These are phyloP conservation scores for Coremacera marginata DNA, from an alignment of 2,888 invertebrate species.

Conservation along the genomic window DNA sequence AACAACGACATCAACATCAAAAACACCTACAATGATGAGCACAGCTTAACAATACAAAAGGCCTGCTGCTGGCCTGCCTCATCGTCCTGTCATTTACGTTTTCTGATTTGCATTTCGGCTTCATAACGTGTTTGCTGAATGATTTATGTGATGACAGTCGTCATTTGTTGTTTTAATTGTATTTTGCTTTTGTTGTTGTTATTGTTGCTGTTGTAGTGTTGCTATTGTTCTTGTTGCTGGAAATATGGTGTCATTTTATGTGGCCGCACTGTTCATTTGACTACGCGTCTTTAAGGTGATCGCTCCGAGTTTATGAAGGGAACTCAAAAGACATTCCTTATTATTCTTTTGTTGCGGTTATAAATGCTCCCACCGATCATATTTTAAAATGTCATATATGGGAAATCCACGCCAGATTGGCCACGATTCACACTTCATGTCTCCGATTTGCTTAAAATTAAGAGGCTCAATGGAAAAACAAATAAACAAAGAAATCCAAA, in stretches of 20 bases:
- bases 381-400: too few relatives aligned
- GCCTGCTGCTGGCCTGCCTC: background rate
- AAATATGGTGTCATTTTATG: background rate
- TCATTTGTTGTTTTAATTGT: background rate
- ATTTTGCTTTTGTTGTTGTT: slow-evolving; percentile 6
- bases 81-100: background rate
- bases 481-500: too few relatives aligned
- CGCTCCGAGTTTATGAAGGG: slow-evolving; percentile 12
- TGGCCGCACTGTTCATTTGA: background rate
- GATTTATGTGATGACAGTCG: slow-evolving; percentile 28
- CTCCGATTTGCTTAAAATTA: too few relatives aligned
- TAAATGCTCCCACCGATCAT: slow-evolving; percentile 18
- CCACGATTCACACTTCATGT: too few relatives aligned
- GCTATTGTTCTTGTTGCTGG: slow-evolving; percentile 1
- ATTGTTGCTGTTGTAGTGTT: too few relatives aligned
- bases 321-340: background rate
- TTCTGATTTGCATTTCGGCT: slow-evolving; percentile 30
- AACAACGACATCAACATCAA: background rate
- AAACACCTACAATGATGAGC: background rate
- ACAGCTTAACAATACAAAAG: too few relatives aligned
- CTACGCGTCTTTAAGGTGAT: slow-evolving; percentile 7
- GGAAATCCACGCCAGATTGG: too few relatives aligned
- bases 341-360: background rate
- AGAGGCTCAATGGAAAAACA: too few relatives aligned
- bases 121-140: slow-evolving; percentile 28